A percentile compares a stretch with the other conserved stretches of the same genome.
Evolutionary conservation across 2,888 invertebrate species (phyloP).

Genomic region (Aphodius granarius): DNA sequence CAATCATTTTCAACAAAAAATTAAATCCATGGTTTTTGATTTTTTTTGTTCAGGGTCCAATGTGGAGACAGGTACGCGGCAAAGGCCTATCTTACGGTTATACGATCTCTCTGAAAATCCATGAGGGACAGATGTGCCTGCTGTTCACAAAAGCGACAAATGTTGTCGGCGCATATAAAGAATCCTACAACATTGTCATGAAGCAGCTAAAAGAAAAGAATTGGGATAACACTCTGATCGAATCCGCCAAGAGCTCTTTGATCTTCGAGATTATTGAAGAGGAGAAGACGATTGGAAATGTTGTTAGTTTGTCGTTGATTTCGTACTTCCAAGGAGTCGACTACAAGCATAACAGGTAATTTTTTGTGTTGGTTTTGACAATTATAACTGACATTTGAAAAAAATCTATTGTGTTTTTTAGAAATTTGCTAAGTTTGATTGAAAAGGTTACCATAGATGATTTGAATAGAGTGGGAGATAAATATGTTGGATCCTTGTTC

Average conservation of each 20-base stretch:
- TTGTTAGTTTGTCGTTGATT: slow-evolving; percentile 71
- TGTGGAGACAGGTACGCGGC: slow-evolving; percentile 87
- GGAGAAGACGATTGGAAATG: slow-evolving; percentile 76
- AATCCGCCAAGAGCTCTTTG: slow-evolving; percentile 83
- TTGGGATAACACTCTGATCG: slow-evolving; percentile 76
- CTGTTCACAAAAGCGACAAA: slow-evolving; percentile 77
- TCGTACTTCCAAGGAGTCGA: slow-evolving; percentile 70
- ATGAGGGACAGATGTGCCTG: slow-evolving; percentile 73
- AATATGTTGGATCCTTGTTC: slow-evolving; percentile 72
- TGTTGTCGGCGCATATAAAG: slow-evolving; percentile 76
- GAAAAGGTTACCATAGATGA: slow-evolving; percentile 66
- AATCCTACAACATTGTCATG: slow-evolving; percentile 74
- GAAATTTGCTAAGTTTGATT: slow-evolving; percentile 66
- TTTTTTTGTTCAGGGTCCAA: slow-evolving; percentile 69
- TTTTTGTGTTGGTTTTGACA: neutral
- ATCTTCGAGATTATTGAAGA: slow-evolving; percentile 82
- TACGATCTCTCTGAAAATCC: slow-evolving; percentile 62
- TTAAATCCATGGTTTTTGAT: too few relatives aligned
- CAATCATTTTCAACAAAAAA: neutral
- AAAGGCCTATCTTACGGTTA: slow-evolving; percentile 84
- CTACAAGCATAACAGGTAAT: slow-evolving; percentile 67
- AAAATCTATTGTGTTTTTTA: slow-evolving; percentile 45
- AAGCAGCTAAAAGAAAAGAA: slow-evolving; percentile 62
- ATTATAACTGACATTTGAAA: neutral
- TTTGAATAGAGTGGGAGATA: slow-evolving; percentile 67